A percentile compares a stretch with the other conserved stretches of the same genome.
Conservation (phyloP, 1,140 invertebrate genomes). For the Lucilia cuprina region DNA sequence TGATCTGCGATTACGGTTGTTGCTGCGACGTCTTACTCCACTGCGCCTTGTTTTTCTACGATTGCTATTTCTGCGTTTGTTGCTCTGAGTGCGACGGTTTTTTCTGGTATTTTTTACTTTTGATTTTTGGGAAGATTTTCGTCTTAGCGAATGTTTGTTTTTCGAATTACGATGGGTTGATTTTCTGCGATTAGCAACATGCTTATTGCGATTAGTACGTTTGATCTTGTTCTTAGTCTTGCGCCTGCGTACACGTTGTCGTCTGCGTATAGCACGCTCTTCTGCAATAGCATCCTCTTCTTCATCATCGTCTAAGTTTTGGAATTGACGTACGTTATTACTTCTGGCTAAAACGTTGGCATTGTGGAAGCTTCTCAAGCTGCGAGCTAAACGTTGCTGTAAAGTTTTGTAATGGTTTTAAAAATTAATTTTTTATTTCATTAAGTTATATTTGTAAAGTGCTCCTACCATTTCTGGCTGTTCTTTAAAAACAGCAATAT, state of each 20-base stretch:
- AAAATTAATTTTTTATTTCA: not conserved
- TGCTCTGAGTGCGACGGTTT: not conserved
- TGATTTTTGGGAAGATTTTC: not conserved
- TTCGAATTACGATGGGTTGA: conserved; percentile 2
- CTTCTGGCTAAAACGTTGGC: not conserved
- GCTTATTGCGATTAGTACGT: conserved; percentile 11
- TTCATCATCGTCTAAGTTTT: not conserved
- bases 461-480: not conserved
- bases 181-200: conserved; percentile 18
- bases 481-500: not conserved
- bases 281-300: conserved; percentile 29
- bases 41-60: not conserved
- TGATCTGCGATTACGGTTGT: not conserved
- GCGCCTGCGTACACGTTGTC: conserved; percentile 37
- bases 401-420: not conserved
- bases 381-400: conserved; percentile 34
- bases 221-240: conserved; percentile 31
- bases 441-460: not conserved
- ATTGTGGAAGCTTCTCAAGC: conserved; percentile 22
- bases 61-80: not conserved
- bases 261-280: conserved; percentile 39
- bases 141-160: not conserved
- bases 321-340: not conserved
- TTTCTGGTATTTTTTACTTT: conserved; percentile 1
- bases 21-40: not conserved